Conservation (phyloP, 1,140 invertebrate genomes). For the Drosophila pseudoananassae region DNA sequence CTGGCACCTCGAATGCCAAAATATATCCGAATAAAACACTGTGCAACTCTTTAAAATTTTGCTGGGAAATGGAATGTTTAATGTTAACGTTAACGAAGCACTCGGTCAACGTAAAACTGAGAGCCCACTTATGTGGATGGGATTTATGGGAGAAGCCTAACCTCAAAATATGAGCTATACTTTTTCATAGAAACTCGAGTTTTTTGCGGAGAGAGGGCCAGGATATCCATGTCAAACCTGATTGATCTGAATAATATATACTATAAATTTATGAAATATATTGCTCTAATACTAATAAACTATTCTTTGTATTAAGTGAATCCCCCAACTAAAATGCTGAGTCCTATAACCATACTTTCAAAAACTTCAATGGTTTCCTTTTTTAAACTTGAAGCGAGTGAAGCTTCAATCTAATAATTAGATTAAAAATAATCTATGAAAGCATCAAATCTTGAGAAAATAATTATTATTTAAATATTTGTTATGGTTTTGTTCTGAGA, state of each 20-base stretch:
- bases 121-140: neutral
- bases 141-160: neutral
- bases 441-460: neutral
- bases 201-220: too few species aligned
- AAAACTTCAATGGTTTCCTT: neutral
- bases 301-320: too few species aligned
- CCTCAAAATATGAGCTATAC: neutral
- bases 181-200: too few species aligned
- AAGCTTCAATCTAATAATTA: too few species aligned
- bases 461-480: neutral
- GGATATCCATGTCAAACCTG: too few species aligned
- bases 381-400: too few species aligned
- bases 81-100: neutral
- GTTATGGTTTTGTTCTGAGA: neutral
- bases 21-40: neutral
- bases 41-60: conserved; percentile 17
- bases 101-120: neutral
- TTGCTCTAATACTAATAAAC: too few species aligned
- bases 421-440: too few species aligned
- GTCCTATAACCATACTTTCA: neutral
- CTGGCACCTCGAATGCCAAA: neutral
- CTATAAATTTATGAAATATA: too few species aligned
- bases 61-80: neutral
- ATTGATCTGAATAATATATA: neutral
- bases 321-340: too few species aligned